phyloP scores from a whole-genome alignment of 2,888 invertebrate genomes.

The Drymonia ruficornis region DNA sequence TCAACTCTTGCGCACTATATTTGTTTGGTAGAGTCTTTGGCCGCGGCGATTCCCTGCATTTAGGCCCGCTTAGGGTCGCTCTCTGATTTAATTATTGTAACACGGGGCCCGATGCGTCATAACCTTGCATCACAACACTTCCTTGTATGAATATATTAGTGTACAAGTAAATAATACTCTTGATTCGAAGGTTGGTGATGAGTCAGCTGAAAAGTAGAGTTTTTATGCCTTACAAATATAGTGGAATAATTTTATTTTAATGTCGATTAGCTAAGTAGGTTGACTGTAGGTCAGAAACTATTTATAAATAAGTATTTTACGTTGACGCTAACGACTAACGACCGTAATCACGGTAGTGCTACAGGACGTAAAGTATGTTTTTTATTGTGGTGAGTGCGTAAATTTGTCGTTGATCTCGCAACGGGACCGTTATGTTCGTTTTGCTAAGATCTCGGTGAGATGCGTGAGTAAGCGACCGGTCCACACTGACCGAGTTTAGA shows the following conservation, averaged over 20 bases:
- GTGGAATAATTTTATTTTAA: no score
- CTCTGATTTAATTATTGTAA: constrained; percentile 37
- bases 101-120: constrained; percentile 20
- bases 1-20: constrained; percentile 77
- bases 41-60: constrained; percentile 46
- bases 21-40: constrained; percentile 61
- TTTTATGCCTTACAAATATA: constrained; percentile 2
- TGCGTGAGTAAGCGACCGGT: constrained; percentile 34
- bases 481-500: constrained; percentile 40
- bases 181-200: constrained; percentile 5
- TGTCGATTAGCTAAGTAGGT: no score
- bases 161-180: background rate
- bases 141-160: constrained; percentile 18
- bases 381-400: constrained; percentile 8
- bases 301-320: no score
- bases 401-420: background rate
- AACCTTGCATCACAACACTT: constrained; percentile 18
- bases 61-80: constrained; percentile 37
- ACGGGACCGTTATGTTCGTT: background rate
- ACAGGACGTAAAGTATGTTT: no score
- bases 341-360: no score
- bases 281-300: no score
- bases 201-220: constrained; percentile 14
- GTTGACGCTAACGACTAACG: no score
- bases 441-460: background rate